Conservation (phyloP, 2,113 vertebrate genomes). For the Cnemophilus loriae region DNA sequence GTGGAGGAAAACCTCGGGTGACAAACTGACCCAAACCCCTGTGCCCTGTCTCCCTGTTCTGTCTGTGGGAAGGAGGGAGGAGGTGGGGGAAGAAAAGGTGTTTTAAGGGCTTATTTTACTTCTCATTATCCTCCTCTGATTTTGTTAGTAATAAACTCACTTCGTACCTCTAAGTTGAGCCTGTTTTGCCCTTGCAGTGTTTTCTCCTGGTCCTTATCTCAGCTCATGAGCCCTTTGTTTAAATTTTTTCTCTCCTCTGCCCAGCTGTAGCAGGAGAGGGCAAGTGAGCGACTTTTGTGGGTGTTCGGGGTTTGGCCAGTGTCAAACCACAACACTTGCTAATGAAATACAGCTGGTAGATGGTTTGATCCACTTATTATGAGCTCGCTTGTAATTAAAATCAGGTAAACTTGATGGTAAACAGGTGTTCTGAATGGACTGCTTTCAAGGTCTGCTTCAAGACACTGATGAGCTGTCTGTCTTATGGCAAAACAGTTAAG, state of each 20-base stretch:
- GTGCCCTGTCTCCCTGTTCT: background rate
- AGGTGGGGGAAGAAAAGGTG: background rate
- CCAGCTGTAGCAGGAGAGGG: background rate
- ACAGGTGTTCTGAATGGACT: background rate
- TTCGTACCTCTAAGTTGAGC: background rate
- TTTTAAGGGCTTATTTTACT: background rate
- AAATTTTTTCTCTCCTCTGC: background rate
- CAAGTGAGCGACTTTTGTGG: background rate
- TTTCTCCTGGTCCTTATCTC: background rate
- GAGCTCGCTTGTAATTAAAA: background rate
- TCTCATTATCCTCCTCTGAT: background rate
- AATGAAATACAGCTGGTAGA: background rate
- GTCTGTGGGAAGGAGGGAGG: background rate
- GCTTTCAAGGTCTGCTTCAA: background rate
- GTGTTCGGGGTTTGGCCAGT: background rate
- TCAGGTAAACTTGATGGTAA: background rate
- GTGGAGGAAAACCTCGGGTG: background rate
- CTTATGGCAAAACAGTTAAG: background rate
- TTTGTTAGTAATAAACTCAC: background rate
- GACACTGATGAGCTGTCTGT: background rate
- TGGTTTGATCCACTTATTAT: background rate
- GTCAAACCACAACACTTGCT: background rate
- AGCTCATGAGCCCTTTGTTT: background rate
- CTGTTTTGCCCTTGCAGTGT: background rate
- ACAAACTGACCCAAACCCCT: background rate